phyloP scores from a whole-genome alignment of 2,888 invertebrate genomes.

The Drosophila neonasuta region DNA sequence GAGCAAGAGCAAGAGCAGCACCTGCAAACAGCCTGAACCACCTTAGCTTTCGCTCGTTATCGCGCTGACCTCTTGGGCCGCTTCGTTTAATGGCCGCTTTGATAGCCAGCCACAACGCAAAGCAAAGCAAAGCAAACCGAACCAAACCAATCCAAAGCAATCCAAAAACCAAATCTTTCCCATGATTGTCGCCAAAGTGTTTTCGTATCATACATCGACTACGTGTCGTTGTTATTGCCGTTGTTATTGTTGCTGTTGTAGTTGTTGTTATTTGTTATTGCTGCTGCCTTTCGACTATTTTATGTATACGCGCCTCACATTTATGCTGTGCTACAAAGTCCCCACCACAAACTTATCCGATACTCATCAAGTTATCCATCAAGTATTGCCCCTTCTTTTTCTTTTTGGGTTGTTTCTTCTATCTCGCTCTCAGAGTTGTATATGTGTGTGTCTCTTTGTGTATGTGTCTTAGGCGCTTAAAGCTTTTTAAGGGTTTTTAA shows the following conservation, averaged over 20 bases:
- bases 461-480: conserved; percentile 69
- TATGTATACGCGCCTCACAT: conserved; percentile 58
- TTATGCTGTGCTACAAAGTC: conserved; percentile 61
- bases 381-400: conserved; percentile 64
- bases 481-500: conserved; percentile 78
- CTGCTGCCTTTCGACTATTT: conserved; percentile 61
- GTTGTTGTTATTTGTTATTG: conserved; percentile 48
- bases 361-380: conserved; percentile 70
- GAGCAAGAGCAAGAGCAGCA: conserved; percentile 18
- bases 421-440: conserved; percentile 3
- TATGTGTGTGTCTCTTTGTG: conserved; percentile 16
- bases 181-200: conserved; percentile 79
- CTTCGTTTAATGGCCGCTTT: conserved; percentile 63
- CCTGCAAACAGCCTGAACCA: conserved; percentile 48
- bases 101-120: conserved; percentile 52
- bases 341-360: conserved; percentile 54
- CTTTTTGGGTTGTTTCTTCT: conserved; percentile 10
- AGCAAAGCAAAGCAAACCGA: conserved; percentile 39
- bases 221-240: conserved; percentile 56
- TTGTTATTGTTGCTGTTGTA: conserved; percentile 44
- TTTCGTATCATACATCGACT: conserved; percentile 75
- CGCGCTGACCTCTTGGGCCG: conserved; percentile 71
- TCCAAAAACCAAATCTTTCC: conserved; percentile 64
- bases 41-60: conserved; percentile 77
- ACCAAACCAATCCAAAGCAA: conserved; percentile 40